Evolutionary conservation across 2,113 vertebrate species (phyloP).

Genomic region (Saguinus midas): DNA sequence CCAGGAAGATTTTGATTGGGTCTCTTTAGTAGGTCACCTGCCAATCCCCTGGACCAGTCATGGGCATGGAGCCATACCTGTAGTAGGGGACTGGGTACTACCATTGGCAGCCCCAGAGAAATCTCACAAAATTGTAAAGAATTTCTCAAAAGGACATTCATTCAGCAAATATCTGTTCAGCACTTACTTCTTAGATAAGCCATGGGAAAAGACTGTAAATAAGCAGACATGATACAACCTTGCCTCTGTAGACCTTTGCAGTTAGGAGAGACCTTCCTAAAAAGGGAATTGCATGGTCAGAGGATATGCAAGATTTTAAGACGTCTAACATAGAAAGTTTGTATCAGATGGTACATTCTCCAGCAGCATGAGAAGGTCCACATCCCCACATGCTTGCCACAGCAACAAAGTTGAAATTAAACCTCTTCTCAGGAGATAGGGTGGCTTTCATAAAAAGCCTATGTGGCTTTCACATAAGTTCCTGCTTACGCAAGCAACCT

Average conservation of each 20-base stretch:
- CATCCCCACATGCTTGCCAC: neutral
- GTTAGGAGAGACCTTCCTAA: neutral
- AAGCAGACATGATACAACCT: neutral
- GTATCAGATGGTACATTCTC: neutral
- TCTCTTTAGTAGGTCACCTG: neutral
- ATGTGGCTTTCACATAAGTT: neutral
- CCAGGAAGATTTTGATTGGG: neutral
- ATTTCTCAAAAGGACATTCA: neutral
- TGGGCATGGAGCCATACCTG: no score
- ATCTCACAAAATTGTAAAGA: neutral
- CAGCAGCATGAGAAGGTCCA: neutral
- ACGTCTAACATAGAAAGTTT: neutral
- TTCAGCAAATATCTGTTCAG: neutral
- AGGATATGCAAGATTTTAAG: neutral
- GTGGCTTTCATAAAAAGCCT: neutral
- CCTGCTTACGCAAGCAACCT: neutral
- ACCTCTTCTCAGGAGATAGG: neutral
- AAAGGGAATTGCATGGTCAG: neutral
- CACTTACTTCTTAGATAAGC: neutral
- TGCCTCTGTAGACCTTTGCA: neutral
- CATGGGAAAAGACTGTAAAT: neutral
- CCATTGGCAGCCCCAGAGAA: neutral
- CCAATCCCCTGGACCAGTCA: no score
- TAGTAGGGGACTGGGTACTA: neutral
- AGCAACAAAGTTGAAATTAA: neutral